Conservation (phyloP, 2,888 invertebrate genomes). For the Crioceris asparagi region DNA sequence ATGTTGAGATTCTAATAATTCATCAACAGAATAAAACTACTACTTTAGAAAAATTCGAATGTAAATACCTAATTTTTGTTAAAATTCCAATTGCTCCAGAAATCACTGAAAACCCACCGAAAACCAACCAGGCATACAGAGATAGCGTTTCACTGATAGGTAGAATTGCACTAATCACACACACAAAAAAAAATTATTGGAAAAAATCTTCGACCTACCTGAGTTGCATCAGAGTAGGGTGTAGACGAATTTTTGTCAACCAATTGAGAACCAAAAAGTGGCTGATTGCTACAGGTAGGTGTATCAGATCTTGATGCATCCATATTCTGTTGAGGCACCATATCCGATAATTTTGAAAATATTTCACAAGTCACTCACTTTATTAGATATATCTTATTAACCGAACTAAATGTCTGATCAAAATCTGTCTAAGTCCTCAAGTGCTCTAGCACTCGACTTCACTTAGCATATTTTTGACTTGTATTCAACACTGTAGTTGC, state of each 20-base stretch:
- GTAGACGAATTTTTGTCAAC: conserved; percentile 86
- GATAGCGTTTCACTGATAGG: not conserved
- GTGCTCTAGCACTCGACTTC: conserved; percentile 32
- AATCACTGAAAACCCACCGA: no score
- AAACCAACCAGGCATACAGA: no score
- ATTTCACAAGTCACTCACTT: conserved; percentile 10
- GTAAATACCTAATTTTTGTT: no score
- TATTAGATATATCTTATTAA: not conserved
- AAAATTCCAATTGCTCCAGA: no score
- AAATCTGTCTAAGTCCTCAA: conserved; percentile 32
- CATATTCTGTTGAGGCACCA: conserved; percentile 64
- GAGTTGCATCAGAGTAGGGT: conserved; percentile 96
- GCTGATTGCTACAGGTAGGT: conserved; percentile 49
- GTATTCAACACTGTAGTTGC: conserved; percentile 38
- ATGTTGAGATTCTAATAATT: no score
- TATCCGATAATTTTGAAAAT: conserved; percentile 36
- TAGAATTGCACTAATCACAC: not conserved
- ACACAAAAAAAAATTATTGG: conserved; percentile 5
- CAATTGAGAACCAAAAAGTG: conserved; percentile 81
- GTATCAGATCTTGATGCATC: conserved; percentile 36
- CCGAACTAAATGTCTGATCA: conserved; percentile 1
- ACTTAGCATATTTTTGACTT: conserved; percentile 33
- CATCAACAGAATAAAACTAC: no score
- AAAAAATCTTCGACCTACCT: conserved; percentile 52
- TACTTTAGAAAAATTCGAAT: no score